Base-by-base conservation (phyloP, 2,113 vertebrate genomes). In the Tapirus terrestris region DNA sequence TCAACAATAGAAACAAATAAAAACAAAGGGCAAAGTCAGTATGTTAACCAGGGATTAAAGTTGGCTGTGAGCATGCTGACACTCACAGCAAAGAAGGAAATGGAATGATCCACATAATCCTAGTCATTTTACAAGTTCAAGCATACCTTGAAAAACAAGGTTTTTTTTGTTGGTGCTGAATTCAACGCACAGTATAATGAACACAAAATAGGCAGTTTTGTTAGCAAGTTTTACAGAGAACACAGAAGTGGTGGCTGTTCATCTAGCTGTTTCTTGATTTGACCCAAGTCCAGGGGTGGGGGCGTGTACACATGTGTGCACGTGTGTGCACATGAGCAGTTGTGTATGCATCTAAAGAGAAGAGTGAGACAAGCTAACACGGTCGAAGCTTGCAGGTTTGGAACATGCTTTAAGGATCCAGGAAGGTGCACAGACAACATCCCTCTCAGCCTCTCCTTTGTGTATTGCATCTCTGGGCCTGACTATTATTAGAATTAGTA, bases 291-390 rank as follows among this genome's bases (percentile, higher is more conserved):
- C 20, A 6, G 65, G 56, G 31, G 11, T 23, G 6, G 33, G 53
- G 39, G 3, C 20, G 10, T 0, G 25, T 7, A 1, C 17, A 6
- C 1, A 8, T 29, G 21, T 8, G 39, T 31, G 11, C 58, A 23
- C 2, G 0, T 18, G 17, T 2, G 8, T 16, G 43, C 5, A 1
- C 9, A 2, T 1, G n/a, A 21, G 25, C 13, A 0, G 53, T 8
- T 2, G 29, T 1, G 31, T 7, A 0, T 39, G 0, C 29, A 8
- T 21, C 51, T 10, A 0, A 13, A 31, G 80, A 29, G 79, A 29
- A 4, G 18, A 5, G 17, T 0, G 48, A 85, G 58, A 23, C 0
- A 0, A 1, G 72, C 60, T 16, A 1, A 2, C 1, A 6, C 1
- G 11, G 68, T 29, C 56, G 6, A 23, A 53, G 73, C 73, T 23